Evolutionary conservation across 1,140 invertebrate species (phyloP).

Genomic region (Procambarus virginalis): DNA sequence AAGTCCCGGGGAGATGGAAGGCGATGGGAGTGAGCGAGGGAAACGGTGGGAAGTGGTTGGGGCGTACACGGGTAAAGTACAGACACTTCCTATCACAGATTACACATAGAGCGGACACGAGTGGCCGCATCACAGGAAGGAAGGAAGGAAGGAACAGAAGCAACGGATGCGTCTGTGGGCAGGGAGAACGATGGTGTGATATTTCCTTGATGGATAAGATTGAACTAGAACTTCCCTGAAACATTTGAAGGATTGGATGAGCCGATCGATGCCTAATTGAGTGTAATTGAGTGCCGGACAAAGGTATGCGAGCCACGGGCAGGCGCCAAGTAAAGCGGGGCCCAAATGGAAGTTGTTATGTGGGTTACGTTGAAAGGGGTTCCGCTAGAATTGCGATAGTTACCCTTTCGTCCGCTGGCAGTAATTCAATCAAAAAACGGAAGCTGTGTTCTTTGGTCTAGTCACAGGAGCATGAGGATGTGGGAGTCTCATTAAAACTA

Average conservation of each 20-base stretch:
- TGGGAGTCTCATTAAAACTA: background rate
- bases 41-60: background rate
- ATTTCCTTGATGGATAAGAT: background rate
- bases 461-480: background rate
- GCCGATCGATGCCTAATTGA: background rate
- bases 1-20: too few species aligned
- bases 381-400: background rate
- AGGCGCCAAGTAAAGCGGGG: background rate
- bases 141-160: background rate
- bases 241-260: background rate
- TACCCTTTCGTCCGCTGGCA: background rate
- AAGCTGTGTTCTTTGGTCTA: background rate
- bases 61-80: background rate
- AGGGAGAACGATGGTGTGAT: background rate
- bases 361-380: background rate
- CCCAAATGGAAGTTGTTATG: background rate
- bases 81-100: background rate
- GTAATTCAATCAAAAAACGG: conserved; percentile 4
- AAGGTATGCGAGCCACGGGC: background rate
- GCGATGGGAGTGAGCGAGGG: too few species aligned
- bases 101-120: background rate
- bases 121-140: background rate
- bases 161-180: background rate
- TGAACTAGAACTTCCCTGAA: background rate
- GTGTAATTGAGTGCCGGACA: background rate